Evolutionary conservation across 2,888 invertebrate species (phyloP).

Genomic region (Eilema griseolum): DNA sequence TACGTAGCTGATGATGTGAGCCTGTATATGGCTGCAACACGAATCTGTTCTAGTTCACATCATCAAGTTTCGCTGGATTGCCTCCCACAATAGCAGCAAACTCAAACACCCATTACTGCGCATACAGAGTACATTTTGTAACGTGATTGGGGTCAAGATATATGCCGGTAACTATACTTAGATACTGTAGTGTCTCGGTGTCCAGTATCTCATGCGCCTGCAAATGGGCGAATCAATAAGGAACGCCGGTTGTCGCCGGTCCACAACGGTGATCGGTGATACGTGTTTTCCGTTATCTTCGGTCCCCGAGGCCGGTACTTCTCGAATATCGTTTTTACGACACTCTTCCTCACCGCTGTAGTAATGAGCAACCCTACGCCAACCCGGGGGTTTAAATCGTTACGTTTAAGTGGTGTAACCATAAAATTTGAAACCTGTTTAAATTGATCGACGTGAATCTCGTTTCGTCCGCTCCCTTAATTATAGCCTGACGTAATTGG

Average conservation of each 20-base stretch:
- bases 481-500: conserved; percentile 17
- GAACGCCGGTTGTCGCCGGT: conserved; percentile 22
- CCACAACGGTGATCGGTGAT: conserved; percentile 24
- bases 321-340: conserved; percentile 67
- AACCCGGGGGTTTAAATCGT: conserved; percentile 41
- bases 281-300: conserved; percentile 68
- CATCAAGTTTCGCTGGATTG: not conserved
- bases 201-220: not conserved
- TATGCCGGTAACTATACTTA: not conserved
- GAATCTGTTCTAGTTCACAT: not conserved
- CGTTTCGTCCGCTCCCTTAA: conserved; percentile 19
- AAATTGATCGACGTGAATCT: conserved; percentile 34
- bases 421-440: conserved; percentile 45
- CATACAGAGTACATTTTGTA: too few relatives aligned
- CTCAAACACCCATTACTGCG: too few relatives aligned
- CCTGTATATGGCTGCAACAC: not conserved
- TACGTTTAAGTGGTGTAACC: conserved; percentile 42
- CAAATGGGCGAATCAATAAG: conserved; percentile 28
- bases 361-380: conserved; percentile 62
- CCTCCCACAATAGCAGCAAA: too few relatives aligned
- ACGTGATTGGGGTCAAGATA: too few relatives aligned
- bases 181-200: too few relatives aligned
- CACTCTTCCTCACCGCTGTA: conserved; percentile 40
- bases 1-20: too few relatives aligned
- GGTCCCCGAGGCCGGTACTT: conserved; percentile 60